These are phyloP conservation scores for Poecile atricapillus DNA, from an alignment of 2,113 vertebrate species.

Conservation along the genomic window DNA sequence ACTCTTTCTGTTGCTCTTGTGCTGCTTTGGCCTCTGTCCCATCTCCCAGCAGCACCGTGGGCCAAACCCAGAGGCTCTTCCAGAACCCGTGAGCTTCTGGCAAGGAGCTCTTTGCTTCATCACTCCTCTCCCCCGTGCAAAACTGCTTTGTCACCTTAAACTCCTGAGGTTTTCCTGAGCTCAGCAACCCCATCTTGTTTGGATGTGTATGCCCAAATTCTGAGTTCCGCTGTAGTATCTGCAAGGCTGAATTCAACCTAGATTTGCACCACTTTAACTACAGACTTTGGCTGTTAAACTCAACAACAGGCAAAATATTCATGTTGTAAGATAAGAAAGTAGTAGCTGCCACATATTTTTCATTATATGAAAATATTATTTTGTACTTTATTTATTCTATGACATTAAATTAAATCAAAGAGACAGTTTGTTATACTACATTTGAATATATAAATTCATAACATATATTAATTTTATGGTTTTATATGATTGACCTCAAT, in stretches of 20 bases:
- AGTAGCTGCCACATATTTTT: not conserved
- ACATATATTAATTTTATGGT: not conserved
- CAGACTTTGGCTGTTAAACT: not conserved
- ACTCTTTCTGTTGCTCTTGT: not conserved
- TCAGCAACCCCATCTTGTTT: not conserved
- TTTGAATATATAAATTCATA: not conserved
- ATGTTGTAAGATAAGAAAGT: not conserved
- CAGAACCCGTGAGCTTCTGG: not conserved
- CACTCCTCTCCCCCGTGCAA: not conserved
- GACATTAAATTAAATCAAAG: not conserved
- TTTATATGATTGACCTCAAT: not conserved
- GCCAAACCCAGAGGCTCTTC: not conserved
- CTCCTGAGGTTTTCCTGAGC: not conserved
- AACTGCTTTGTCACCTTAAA: not conserved
- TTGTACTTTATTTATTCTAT: not conserved
- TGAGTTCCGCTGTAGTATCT: accelerated
- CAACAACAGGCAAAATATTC: not conserved
- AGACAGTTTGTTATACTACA: accelerated
- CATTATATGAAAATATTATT: not conserved
- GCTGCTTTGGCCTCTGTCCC: not conserved
- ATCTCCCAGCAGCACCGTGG: not conserved
- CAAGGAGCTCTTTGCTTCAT: not conserved
- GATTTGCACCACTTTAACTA: not conserved
- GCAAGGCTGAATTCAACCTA: not conserved
- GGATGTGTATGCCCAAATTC: not conserved